phyloP scores from a whole-genome alignment of 1,140 invertebrate genomes.

The Ceratina japonica region DNA sequence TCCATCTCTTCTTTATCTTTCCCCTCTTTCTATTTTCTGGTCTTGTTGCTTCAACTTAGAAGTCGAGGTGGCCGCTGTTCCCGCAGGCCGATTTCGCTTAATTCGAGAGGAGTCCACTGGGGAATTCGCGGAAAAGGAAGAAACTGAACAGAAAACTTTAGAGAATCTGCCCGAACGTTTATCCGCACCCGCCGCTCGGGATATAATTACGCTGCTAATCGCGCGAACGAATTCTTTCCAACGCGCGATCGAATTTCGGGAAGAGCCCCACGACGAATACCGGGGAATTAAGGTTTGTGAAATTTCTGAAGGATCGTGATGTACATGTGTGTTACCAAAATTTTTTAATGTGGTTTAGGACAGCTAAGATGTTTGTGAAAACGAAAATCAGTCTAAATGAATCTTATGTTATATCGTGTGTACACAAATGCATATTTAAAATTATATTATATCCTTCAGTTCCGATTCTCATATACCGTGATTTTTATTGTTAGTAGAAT shows the following conservation, averaged over 20 bases:
- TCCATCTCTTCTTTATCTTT: slow-evolving; percentile 41
- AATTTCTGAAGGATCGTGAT: slow-evolving; percentile 6
- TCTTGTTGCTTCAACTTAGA: slow-evolving; percentile 25
- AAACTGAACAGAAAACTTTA: slow-evolving; percentile 14
- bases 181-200: not conserved
- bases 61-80: slow-evolving; percentile 51
- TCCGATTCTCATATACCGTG: too few species aligned
- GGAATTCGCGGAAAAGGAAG: slow-evolving; percentile 52
- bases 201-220: slow-evolving; percentile 39
- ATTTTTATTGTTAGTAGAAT: too few species aligned
- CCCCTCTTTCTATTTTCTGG: not conserved
- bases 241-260: not conserved
- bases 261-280: not conserved
- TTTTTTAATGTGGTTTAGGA: too few species aligned
- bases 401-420: too few species aligned
- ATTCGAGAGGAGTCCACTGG: slow-evolving; percentile 59
- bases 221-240: slow-evolving; percentile 28
- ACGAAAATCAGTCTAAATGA: too few species aligned
- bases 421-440: too few species aligned
- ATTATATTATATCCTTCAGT: too few species aligned
- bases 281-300: not conserved
- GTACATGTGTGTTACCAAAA: not conserved
- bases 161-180: not conserved
- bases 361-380: too few species aligned
- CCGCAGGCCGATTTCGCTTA: slow-evolving; percentile 69